Evolutionary conservation across 2,113 vertebrate genomes (phyloP).

Genomic region (Catharus fuscescens): DNA sequence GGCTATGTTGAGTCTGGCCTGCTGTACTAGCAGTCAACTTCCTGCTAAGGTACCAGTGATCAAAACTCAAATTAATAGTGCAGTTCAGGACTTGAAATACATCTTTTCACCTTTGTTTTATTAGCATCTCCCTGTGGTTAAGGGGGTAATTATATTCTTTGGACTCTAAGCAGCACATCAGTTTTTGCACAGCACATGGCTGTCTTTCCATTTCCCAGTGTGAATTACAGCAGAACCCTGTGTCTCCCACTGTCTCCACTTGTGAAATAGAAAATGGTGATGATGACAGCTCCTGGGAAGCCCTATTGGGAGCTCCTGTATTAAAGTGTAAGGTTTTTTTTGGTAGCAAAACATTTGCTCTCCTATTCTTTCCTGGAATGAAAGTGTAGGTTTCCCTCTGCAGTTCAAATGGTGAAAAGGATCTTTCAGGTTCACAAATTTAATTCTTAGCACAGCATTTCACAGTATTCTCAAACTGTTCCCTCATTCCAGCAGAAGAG

Average conservation of each 20-base stretch:
- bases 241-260: neutral
- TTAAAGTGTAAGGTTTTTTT: neutral
- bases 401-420: constrained; percentile 2
- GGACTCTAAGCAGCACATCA: neutral
- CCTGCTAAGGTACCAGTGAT: neutral
- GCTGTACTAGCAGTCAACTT: neutral
- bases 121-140: neutral
- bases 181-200: neutral
- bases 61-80: neutral
- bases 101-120: neutral
- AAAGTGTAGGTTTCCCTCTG: neutral
- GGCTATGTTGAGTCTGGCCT: neutral
- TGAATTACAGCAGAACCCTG: neutral
- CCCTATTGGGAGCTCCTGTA: neutral
- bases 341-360: neutral
- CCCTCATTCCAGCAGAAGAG: neutral
- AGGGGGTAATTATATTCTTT: neutral
- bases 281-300: neutral
- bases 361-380: neutral
- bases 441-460: neutral
- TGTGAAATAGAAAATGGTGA: neutral
- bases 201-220: fast-evolving
- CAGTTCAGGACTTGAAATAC: neutral
- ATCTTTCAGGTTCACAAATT: neutral
- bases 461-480: neutral